Evolutionary conservation across 2,797 vertebrate species (phyloP), one percentile per base, ranked within the genome.

Genomic region (Mastacembelus armatus): DNA sequence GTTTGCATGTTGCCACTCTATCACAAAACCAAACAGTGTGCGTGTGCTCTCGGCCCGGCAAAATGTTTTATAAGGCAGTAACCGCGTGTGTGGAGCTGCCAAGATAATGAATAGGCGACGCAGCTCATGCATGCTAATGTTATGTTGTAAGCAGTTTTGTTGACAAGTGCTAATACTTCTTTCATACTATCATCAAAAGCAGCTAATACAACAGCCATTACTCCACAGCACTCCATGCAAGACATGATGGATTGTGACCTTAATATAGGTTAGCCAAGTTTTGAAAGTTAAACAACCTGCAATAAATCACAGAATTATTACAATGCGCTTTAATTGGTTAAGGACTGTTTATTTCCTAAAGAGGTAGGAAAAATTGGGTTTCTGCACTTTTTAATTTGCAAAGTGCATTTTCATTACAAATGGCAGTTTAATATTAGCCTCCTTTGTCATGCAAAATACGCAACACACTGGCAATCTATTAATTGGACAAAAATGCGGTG

Each of bases 141-240:
- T 97, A 97, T 97, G 96, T 98, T 98, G 97, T 98, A 98, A 98
- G 98, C 97, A 99, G 96, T 99, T 99, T 98, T 98, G 96, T 99
- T 98, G 97, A 98, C 97, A 98, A 98, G 96, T 97, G 97, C 96
- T 99, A 98, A 99, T 98, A 98, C 98, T 98, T 98, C 97, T 98
- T 98, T 98, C 97, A 98, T 98, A 96, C 96, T 96, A 97, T 96
- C 96, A 98, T 99, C 96, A 98, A 98, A 98, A 96, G 96, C 95
- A 95, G 95, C 96, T 97, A 98, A 98, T 98, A 98, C 96, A 97
- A 95, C 95, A 96, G 95, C 95, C 95, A 97, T 98, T 98, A 97
- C 96, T 96, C 94, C 93, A 89, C 95, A 93, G 95, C 95, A 96
- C 95, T 96, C 95, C 94, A 95, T 95, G 94, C 94, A 94, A 95